A percentile compares a stretch with the other conserved stretches of the same genome.
These are phyloP conservation scores for Rhamphomyia laevipes DNA, from an alignment of 2,888 invertebrate genomes.

Conservation along the genomic window DNA sequence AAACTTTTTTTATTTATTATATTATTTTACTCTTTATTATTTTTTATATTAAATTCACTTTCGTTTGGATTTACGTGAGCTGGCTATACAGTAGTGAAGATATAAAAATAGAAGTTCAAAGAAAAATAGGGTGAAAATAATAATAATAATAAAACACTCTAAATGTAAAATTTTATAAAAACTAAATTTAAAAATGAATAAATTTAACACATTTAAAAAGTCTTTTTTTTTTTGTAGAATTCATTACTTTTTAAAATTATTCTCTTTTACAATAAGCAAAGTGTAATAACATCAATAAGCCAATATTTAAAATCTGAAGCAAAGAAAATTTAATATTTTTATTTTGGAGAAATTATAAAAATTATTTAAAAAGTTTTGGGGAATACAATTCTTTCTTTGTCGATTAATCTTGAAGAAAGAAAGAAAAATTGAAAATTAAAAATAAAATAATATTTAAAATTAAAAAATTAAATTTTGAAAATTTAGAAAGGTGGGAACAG, in stretches of 20 bases:
- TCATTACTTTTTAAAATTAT: neutral
- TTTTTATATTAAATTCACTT: conserved; percentile 15
- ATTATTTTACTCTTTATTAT: no score
- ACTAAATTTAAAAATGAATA: no score
- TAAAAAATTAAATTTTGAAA: neutral
- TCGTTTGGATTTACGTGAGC: conserved; percentile 20
- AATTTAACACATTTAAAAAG: neutral
- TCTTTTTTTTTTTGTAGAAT: neutral
- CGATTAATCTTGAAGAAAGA: conserved; percentile 14
- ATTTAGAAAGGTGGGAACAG: neutral
- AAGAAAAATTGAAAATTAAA: neutral
- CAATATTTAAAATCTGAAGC: conserved; percentile 19
- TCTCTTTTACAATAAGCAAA: conserved; percentile 15
- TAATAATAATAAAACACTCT: neutral
- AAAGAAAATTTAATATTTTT: conserved; percentile 13
- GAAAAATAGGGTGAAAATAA: neutral
- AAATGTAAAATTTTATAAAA: neutral
- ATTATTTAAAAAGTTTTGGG: neutral
- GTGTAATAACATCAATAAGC: conserved; percentile 19
- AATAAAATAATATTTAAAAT: neutral
- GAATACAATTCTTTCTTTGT: neutral
- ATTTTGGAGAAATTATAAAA: neutral
- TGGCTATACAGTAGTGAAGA: conserved; percentile 16
- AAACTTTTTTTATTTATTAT: no score
- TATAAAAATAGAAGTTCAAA: no score